Conservation (phyloP, 2,797 vertebrate species). For the Sphenopsis melanotis region DNA sequence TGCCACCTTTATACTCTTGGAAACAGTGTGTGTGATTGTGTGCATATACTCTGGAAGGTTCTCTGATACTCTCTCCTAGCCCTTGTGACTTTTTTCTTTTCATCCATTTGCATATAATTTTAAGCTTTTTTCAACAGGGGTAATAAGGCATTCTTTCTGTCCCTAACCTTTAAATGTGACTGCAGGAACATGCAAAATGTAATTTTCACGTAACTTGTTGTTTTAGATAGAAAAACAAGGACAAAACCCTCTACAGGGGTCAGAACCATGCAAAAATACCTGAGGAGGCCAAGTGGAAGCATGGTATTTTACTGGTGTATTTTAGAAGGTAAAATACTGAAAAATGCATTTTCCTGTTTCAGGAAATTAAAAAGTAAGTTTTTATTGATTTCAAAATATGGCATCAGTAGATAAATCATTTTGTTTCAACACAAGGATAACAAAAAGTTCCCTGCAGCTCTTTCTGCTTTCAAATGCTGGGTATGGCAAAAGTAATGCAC, state of each 20-base stretch:
- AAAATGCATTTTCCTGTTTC: not conserved
- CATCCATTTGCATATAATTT: not conserved
- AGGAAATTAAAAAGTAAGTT: not conserved
- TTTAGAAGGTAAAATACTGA: not conserved
- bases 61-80: not conserved
- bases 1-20: not conserved
- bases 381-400: not conserved
- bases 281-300: not conserved
- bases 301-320: not conserved
- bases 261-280: not conserved
- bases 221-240: not conserved
- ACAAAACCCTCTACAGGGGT: not conserved
- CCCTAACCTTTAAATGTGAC: not conserved
- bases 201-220: not conserved
- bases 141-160: not conserved
- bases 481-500: not conserved
- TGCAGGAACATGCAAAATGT: not conserved
- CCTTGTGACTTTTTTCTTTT: not conserved
- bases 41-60: not conserved
- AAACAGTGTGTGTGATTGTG: not conserved
- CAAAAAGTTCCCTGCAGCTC: not conserved
- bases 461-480: not conserved
- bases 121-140: not conserved
- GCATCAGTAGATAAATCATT: not conserved
- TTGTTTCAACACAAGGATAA: not conserved